Percentiles rank a stretch among this genome's conserved stretches.
These are phyloP conservation scores for Phocides pigmalion DNA, from an alignment of 1,140 invertebrate genomes.

Conservation along the genomic window DNA sequence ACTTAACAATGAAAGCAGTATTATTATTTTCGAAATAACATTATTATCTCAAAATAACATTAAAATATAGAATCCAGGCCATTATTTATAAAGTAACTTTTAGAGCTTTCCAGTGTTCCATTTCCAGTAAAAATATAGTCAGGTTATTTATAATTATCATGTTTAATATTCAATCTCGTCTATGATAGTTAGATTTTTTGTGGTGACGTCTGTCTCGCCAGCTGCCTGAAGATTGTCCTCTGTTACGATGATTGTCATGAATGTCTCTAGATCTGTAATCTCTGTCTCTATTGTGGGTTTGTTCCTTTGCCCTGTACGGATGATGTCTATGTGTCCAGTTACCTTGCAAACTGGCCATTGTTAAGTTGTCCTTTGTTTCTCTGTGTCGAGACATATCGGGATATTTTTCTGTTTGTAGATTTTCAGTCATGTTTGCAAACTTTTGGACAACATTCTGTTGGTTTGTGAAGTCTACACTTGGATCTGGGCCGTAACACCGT, in stretches of 20 bases:
- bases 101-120: no score
- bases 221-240: slow-evolving; percentile 42
- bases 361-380: slow-evolving; percentile 62
- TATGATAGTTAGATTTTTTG: slow-evolving; percentile 53
- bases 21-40: no score
- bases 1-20: no score
- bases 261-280: slow-evolving; percentile 42
- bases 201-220: slow-evolving; percentile 53
- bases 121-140: no score
- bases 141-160: no score
- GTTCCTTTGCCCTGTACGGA: slow-evolving; percentile 63
- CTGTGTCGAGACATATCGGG: slow-evolving; percentile 35
- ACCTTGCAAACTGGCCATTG: slow-evolving; percentile 76
- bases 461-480: slow-evolving; percentile 54
- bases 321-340: slow-evolving; percentile 77
- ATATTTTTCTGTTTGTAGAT: slow-evolving; percentile 42
- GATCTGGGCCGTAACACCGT: slow-evolving; percentile 58
- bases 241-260: slow-evolving; percentile 42
- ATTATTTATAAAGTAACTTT: no score
- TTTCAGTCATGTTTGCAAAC: slow-evolving; percentile 71
- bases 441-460: slow-evolving; percentile 56
- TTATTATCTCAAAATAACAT: no score
- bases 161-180: slow-evolving; percentile 31
- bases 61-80: no score
- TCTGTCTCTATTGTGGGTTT: slow-evolving; percentile 46